Evolutionary conservation across 2,888 invertebrate genomes (phyloP), one percentile per base, ranked within the genome.

Genomic region (Eilema sororculum): DNA sequence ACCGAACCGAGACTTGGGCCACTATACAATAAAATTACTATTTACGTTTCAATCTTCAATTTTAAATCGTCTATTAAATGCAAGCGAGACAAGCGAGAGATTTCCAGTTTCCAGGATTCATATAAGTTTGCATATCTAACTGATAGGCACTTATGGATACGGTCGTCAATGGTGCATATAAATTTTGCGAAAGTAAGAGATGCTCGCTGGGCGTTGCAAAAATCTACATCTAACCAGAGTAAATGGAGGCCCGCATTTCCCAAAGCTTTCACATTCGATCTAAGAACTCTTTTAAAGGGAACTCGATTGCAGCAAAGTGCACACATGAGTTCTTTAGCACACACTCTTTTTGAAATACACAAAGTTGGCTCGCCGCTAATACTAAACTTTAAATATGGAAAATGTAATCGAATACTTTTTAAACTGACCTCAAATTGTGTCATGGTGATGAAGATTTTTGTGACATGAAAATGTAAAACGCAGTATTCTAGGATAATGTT

Each of bases 211-310:
- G 65, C 62, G 61, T 52, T 59, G 68, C 68, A 28, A 2, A 65
- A 69, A 60, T 25, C 33, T 60, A 69, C 33, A 68, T 37, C 65
- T 61, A 69, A 60, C 22, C 64, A 59, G 41, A 65, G 76, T 78
- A 83, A 85, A 86, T 84, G 83, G 78, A 78, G 68, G 81, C 89
- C 88, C 88, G 88, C 87, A 90, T 90, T 87, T 88, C 84, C 81
- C 78, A 85, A 87, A 83, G 85, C 89, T 88, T 89, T 87, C 84
- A 86, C 86, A 84, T 89, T 87, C 85, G 86, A 88, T 88, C 87
- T 84, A 81, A 79, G 79, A 89, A 89, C 86, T 86, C 79, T 58
- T 80, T 78, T 86, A 86, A 86, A 86, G 85, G 84, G 87, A 88
- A 88, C 88, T 86, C 87, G 81, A 89, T 90, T 89, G 88, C 84